Conservation (phyloP, 2,888 invertebrate species). For the Volucella bombylans region DNA sequence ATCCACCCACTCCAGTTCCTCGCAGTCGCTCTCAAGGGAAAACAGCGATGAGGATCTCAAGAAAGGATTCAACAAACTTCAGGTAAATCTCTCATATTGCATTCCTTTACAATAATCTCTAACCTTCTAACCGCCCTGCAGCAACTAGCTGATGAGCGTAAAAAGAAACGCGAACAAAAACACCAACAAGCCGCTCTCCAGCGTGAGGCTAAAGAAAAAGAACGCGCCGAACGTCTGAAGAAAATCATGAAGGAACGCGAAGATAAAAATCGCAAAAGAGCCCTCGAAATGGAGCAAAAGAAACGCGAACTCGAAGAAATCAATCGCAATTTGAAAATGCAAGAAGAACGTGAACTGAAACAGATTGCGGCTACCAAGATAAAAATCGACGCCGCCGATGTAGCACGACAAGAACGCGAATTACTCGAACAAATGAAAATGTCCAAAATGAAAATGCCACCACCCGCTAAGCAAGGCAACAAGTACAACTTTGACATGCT, state of each 20-base stretch:
- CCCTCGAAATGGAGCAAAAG: conserved; percentile 79
- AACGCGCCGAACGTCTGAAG: conserved; percentile 80
- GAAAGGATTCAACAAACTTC: conserved; percentile 77
- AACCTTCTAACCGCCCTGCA: not conserved
- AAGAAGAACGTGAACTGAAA: conserved; percentile 77
- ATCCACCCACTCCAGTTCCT: conserved; percentile 74
- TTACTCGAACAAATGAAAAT: conserved; percentile 78
- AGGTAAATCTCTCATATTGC: conserved; percentile 46
- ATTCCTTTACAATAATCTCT: not conserved
- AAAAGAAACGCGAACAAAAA: conserved; percentile 81
- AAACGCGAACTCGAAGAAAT: conserved; percentile 80
- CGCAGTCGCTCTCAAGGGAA: conserved; percentile 78
- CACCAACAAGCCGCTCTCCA: conserved; percentile 79
- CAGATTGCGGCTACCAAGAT: conserved; percentile 73
- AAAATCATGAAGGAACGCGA: conserved; percentile 81
- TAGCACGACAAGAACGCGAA: conserved; percentile 78
- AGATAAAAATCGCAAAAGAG: conserved; percentile 79
- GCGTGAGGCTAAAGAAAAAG: conserved; percentile 81
- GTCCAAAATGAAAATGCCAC: conserved; percentile 77
- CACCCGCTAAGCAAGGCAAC: conserved; percentile 76
- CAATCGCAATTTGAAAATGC: conserved; percentile 78
- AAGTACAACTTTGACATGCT: conserved; percentile 82
- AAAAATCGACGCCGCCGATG: conserved; percentile 75
- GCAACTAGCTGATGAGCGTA: conserved; percentile 80
- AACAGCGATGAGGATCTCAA: conserved; percentile 81